Evolutionary conservation across 1,140 invertebrate genomes (phyloP), one percentile per base, ranked within the genome.

Genomic region (Drosophila suzukii): DNA sequence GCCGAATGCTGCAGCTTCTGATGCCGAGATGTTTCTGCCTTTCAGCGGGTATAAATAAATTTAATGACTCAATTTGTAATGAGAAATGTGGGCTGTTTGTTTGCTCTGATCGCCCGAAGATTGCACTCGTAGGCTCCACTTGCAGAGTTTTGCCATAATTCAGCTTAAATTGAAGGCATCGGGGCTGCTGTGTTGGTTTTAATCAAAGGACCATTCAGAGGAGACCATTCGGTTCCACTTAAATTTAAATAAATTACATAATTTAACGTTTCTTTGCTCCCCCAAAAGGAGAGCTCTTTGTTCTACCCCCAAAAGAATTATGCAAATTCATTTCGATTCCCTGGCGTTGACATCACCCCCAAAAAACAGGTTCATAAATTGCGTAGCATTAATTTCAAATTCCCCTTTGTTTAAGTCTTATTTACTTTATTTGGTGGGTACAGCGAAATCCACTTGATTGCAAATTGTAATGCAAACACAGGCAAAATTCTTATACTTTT

Each of bases 51-150:
- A 89, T 89, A 89, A 89, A 89, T 89, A 89, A 89, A 62, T 84
- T 89, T 89, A 89, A 89, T 89, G 84, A 89, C 84, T 89, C 84
- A 89, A 89, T 89, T 89, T 89, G 85, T 89, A 84, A 84, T 89
- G 84, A 84, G 82, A 89, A 86, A 86, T 86, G 84, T 70, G 75
- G 50, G 44, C 57, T 62, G 67, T 55, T 75, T 83, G 61, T 78
- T 75, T 79, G 65, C 66, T 62, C 50, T 36, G 65, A 54, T 50
- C 67, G 43, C 36, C 76, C 55, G 59, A 32, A 41, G 56, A 63
- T 62, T 55, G 39, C 70, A 68, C 57, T 75, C 61, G 50, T 61
- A 60, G 78, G 63, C 68, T 68, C 66, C 72, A 77, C 71, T 88
- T 80, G 76, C 65, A 43, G 34, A 74, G 8, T 67, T 44, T 67